Evolutionary conservation across 1,140 invertebrate species (phyloP), one percentile per base, ranked within the genome.

Genomic region (Drosophila bifasciata): DNA sequence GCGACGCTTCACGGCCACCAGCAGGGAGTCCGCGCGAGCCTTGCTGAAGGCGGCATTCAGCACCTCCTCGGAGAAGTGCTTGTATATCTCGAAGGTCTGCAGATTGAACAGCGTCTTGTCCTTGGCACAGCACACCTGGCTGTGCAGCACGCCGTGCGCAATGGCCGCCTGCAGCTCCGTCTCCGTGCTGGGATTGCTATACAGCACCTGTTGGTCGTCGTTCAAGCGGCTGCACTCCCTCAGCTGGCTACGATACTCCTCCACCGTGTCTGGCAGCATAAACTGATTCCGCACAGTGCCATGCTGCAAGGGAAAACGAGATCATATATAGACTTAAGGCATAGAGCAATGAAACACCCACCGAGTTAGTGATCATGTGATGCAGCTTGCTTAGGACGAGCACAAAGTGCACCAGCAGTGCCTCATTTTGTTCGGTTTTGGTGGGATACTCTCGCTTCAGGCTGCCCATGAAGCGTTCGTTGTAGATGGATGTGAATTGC

Each of bases 31-130:
- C 0, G 91, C 61, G 5, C 93, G 90, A 4, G 95, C 92, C 71
- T 94, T 93, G 0, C 91, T 83, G 69, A 96, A 93, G 0, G 94
- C 94, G 0, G 91, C 91, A 45, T 93, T 86, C 1, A 96, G 79
- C 0, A 95, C 76, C 40, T 91, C 92, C 56, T 96, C 95, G 0
- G 94, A 93, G 91, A 95, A 96, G 63, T 95, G 93, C 67, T 96
- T 94, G 73, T 95, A 96, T 23, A 96, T 93, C 69, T 94, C 93
- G 63, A 95, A 95, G n/a, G 96, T 85, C 36, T 95, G 94, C 74
- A 94, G 94, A 1, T 93, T 93, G 92, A 93, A 95, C 0, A 93
- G 93, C 5, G 93, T 92, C 74, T 94, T 93, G 66, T 95, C 94
- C 19, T 93, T 92, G 16, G 92, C 92, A 56, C 93, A 93, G 56